These are phyloP conservation scores for Phyllotreta striolata DNA, from an alignment of 2,888 invertebrate genomes.

Conservation along the genomic window DNA sequence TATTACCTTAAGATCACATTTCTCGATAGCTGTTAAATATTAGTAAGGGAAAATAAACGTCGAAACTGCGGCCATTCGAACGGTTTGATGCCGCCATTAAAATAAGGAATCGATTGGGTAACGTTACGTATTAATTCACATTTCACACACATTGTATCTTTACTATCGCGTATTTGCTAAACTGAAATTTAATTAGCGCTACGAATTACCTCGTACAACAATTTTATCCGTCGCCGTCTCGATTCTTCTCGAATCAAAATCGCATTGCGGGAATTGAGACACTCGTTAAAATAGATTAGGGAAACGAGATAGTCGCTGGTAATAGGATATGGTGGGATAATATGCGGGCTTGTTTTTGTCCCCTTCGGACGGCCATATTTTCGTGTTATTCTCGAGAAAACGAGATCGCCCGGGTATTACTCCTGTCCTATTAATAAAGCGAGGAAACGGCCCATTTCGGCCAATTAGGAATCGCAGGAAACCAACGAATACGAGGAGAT, in stretches of 20 bases:
- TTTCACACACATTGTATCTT: slow-evolving; percentile 1
- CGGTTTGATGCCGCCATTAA: slow-evolving; percentile 1
- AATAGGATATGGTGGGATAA: neutral
- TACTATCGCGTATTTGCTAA: no score
- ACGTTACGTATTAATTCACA: neutral
- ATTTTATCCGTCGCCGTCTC: neutral
- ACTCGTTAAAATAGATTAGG: slow-evolving; percentile 11
- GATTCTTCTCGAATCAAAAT: slow-evolving; percentile 12
- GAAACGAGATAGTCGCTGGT: slow-evolving; percentile 1
- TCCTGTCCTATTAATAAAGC: slow-evolving; percentile 30
- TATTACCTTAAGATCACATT: slow-evolving; percentile 36
- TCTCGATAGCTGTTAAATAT: slow-evolving; percentile 39
- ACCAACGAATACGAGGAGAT: no score
- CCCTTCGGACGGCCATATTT: slow-evolving; percentile 10
- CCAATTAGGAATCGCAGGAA: slow-evolving; percentile 24
- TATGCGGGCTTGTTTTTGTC: slow-evolving; percentile 22
- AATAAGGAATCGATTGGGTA: neutral
- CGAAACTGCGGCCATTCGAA: neutral
- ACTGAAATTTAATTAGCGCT: no score
- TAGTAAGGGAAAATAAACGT: slow-evolving; percentile 1
- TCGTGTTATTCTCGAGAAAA: slow-evolving; percentile 12
- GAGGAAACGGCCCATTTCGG: slow-evolving; percentile 28
- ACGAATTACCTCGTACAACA: slow-evolving; percentile 1
- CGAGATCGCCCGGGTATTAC: slow-evolving; percentile 17
- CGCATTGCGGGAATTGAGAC: slow-evolving; percentile 13